phyloP scores from a whole-genome alignment of 2,888 invertebrate species.

The Hololepta plana region DNA sequence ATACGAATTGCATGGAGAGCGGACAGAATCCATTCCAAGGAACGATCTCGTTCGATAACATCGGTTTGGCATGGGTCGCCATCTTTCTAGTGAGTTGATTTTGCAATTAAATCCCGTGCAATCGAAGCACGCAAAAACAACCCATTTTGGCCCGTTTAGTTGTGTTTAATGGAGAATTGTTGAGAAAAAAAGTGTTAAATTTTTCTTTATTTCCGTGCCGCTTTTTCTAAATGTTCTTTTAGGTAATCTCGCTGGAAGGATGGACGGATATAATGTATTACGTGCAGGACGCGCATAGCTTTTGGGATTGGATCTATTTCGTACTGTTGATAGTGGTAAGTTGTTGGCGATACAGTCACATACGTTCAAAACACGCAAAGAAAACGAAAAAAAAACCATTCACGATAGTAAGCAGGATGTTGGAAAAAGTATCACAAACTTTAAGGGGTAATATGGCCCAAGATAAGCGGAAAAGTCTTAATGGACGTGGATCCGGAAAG shows the following conservation, averaged over 20 bases:
- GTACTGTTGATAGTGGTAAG: slow-evolving; percentile 97
- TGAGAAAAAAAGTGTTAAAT: not conserved
- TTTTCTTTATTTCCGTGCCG: slow-evolving; percentile 3
- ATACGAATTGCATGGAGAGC: slow-evolving; percentile 81
- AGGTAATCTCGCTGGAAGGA: slow-evolving; percentile 98
- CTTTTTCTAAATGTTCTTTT: slow-evolving; percentile 14
- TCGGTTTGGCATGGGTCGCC: slow-evolving; percentile 99
- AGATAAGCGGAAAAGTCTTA: too few relatives aligned
- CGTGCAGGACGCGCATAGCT: slow-evolving; percentile 98
- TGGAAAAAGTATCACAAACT: too few relatives aligned
- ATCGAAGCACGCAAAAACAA: slow-evolving; percentile 1
- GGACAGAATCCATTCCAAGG: slow-evolving; percentile 97
- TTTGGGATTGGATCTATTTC: slow-evolving; percentile 99
- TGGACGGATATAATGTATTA: slow-evolving; percentile 99
- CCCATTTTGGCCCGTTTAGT: too few relatives aligned
- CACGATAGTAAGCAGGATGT: too few relatives aligned
- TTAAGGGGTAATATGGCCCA: too few relatives aligned
- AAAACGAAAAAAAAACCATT: too few relatives aligned
- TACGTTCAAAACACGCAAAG: too few relatives aligned
- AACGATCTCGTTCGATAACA: slow-evolving; percentile 98
- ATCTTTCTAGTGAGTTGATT: slow-evolving; percentile 82
- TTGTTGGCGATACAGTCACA: too few relatives aligned
- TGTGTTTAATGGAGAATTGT: not conserved
- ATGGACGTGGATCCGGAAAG: too few relatives aligned
- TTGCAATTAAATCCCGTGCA: not conserved